Evolutionary conservation across 2,888 invertebrate genomes (phyloP).

Genomic region (Pyrrhosoma nymphula): DNA sequence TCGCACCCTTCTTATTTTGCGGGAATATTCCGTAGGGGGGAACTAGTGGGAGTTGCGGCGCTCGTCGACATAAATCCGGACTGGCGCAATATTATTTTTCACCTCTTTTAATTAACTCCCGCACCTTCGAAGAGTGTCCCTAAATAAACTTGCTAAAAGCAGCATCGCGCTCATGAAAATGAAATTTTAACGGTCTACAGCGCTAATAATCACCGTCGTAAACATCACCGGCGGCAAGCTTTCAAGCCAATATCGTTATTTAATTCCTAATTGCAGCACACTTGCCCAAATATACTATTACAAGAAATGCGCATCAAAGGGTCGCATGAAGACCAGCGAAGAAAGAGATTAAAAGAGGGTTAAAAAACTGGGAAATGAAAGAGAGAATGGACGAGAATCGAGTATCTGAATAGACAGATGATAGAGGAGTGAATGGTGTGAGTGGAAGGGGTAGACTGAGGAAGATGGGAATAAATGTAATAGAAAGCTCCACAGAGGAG

Average conservation of each 20-base stretch:
- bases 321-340: no score
- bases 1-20: neutral
- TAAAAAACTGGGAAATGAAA: no score
- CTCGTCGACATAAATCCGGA: neutral
- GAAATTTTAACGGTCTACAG: neutral
- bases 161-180: neutral
- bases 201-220: neutral
- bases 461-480: no score
- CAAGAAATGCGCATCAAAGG: no score
- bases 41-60: neutral
- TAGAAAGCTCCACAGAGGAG: no score
- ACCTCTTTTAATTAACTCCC: neutral
- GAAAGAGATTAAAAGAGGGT: no score
- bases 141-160: neutral
- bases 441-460: no score
- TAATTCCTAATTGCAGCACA: no score
- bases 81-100: neutral
- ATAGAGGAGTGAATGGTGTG: no score
- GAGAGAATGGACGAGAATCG: no score
- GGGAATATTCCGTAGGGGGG: neutral
- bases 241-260: neutral
- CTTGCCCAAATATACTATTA: no score
- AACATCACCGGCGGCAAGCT: neutral
- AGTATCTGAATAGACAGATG: no score
- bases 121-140: neutral